Evolutionary conservation across 37 sponge, comb jelly and placozoan genomes (phyloP), one percentile per base, ranked within the genome.

Genomic region (Cladorhizidae sp.): DNA sequence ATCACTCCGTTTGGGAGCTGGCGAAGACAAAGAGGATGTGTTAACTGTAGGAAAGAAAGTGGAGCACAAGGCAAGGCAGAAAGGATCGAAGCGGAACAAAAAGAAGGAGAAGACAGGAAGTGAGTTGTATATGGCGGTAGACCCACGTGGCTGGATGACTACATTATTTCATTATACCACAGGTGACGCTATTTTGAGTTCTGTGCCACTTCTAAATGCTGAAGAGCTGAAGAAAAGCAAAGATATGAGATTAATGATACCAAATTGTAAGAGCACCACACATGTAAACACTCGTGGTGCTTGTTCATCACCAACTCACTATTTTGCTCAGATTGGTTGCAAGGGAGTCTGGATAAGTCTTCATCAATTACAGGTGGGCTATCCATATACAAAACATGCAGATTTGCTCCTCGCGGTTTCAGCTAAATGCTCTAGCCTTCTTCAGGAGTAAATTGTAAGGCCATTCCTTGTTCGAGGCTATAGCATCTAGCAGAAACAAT

Each of bases 121-220:
- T 59, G n/a, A 28, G 61, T 59, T 59, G n/a, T 17, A 45, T 45
- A 45, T 45, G 49, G 8, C 49, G 9, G 9, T 45, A 9, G 9
- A 45, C 8, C 9, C 5, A 9, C 49, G 5, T 45, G 8, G 9
- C 49, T 45, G 8, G 9, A 5, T 45, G 49, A 45, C 9, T 9
- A 45, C 49, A 5, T 45, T 45, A 9, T 5, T 45, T 5, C 49
- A 45, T 12, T 45, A 9, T 45, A 9, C 49, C 9, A 9, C 49
- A 45, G 49, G 49, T 45, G 49, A 45, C 8, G 5, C 49, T 45
- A 5, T 61, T 61, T 41, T 39, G 18, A 39, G 49, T 5, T 71
- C 72, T 71, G 72, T 71, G 23, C 72, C 72, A 41, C 72, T 71
- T 23, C 29, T 71, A 2, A 31, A 71, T 40, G 72, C 40, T 23